Base-by-base conservation (phyloP, 2,888 invertebrate species). In the Epicampocera succincta region DNA sequence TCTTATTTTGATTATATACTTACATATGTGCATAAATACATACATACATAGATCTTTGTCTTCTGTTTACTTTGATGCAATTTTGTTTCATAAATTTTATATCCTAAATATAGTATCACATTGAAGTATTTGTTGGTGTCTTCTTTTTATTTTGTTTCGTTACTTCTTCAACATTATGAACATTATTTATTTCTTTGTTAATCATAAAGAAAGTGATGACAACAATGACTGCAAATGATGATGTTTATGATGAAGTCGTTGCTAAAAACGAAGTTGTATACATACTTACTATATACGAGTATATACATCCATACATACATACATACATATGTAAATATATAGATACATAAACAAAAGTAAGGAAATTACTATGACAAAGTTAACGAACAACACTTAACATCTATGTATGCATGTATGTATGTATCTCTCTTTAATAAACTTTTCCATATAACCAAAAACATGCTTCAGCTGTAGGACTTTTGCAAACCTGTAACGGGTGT, bases 351-450 rank as follows among this genome's bases (percentile, higher is more conserved):
- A 25, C 25, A 25, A 25, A 25, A 25, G 44, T 52, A 12, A 25
- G 38, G 63, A 71, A 76, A 69, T 69, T 61, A 69, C 61, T 69
- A 29, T 69, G 25, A 77, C 63, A 63, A 71, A 63, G 58, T 66
- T 73, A 73, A 73, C 48, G 54, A 68, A 25, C 25, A 25, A 25
- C 25, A 3, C 25, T 25, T 25, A 25, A 25, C 5, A 56, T 54
- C 17, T 52, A 48, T 19, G 29, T 29, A 61, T 52, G 33, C 1
- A 33, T 56, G 33, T 54, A 15, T 33, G 2, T 56, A 56, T 29
- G 29, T n/a, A 33, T 54, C n/a, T 60, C 11, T 19, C 19, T 21
- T 8, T n/a, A 29, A 29, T 52, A 25, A 17, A 66, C 17, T 11
- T 33, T 1, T 48, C 33, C 8, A 25, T 21, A 38, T 25, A 25